Base-by-base conservation (phyloP, 2,888 invertebrate genomes). In the Tetramorium bicarinatum region DNA sequence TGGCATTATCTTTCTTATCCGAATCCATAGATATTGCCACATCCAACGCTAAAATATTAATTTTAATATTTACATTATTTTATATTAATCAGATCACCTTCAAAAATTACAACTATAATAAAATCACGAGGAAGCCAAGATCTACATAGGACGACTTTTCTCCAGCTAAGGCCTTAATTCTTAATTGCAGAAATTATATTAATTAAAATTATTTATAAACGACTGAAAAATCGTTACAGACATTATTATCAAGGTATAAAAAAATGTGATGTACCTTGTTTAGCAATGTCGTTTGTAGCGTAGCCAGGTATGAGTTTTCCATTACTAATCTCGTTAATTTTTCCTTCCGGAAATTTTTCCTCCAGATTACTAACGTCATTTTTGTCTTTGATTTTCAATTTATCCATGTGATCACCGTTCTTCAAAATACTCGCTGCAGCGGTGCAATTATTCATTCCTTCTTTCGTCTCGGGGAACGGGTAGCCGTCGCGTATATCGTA, bases 401-500 rank as follows among this genome's bases (percentile, higher is more conserved):
- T 91, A 2, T 90, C 88, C 67, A 85, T 77, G 66, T 81, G 84
- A 82, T 91, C 91, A 13, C 64, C 41, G 25, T 91, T 91, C 85
- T 94, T 94, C n/a, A 89, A 80, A 11, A 88, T 75, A 75, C 93
- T 92, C 4, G 91, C 87, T 54, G 91, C 92, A 41, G 92, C 90
- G 0, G 94, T 92, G 85, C 96, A 96, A 90, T 96, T 96, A 82
- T 96, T 92, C 8, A 93, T 92, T 74, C 95, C 95, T 1, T 94
- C 94, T 87, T 96, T 96, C 1, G 95, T 93, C 0, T 96, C 96
- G 0, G 97, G 97, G 94, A 97, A 97, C 0, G 97, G 96, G 88
- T 96, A 95, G n/a, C 97, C 97, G 52, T 96, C 96, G 89, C 97
- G 96, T 91, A 98, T 97, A 92, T 98, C 98, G 90, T 97, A 96